These are phyloP conservation scores for Ptychadena robeensis DNA, from an alignment of 2,797 vertebrate species.

Conservation along the genomic window DNA sequence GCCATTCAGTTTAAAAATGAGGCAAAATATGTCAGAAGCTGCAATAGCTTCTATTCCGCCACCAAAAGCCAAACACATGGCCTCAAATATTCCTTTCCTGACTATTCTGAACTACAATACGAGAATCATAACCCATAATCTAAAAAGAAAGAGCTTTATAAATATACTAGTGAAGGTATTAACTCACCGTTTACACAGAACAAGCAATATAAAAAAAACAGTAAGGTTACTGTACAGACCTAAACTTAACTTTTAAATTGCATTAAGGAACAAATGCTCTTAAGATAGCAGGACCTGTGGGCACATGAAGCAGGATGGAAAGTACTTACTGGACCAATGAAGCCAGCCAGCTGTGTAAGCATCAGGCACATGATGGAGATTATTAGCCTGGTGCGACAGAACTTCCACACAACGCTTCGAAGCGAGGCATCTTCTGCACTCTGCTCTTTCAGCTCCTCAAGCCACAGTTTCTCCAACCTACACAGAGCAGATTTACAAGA, in stretches of 20 bases:
- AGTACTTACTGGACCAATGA: conserved; percentile 94
- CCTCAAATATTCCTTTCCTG: neutral
- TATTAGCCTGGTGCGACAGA: conserved; percentile 88
- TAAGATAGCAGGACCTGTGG: conserved; percentile 67
- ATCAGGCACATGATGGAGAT: conserved; percentile 91
- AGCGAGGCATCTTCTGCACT: conserved; percentile 84
- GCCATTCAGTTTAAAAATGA: neutral
- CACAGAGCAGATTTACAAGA: neutral
- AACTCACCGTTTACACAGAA: neutral
- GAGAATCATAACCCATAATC: neutral
- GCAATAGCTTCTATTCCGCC: neutral
- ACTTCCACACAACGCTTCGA: conserved; percentile 83
- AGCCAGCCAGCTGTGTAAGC: conserved; percentile 91
- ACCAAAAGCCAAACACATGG: neutral
- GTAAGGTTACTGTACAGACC: neutral
- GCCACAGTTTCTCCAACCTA: conserved; percentile 88
- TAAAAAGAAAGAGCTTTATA: neutral
- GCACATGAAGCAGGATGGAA: conserved; percentile 74
- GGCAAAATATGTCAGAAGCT: neutral
- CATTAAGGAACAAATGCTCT: conserved; percentile 55
- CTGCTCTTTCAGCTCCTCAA: conserved; percentile 79
- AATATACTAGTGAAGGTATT: neutral
- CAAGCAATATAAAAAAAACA: neutral
- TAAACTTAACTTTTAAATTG: neutral
- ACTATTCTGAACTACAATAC: neutral